Percentiles rank a stretch among this genome's conserved stretches.
Conservation (phyloP, 2,113 vertebrate genomes). For the Dipodomys ordii region DNA sequence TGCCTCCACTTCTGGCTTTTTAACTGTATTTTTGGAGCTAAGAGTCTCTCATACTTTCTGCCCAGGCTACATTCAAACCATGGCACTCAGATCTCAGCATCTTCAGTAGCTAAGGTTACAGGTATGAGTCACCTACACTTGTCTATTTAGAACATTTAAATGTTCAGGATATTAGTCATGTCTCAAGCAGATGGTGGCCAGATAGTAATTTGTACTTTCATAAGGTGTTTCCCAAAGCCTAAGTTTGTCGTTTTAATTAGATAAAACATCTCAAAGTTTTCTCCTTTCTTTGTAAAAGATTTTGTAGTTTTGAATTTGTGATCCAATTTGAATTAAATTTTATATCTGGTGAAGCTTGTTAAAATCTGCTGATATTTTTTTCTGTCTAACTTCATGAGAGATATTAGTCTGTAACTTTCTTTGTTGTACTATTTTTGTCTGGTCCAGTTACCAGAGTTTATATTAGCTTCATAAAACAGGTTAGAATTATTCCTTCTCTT, state of each 20-base stretch:
- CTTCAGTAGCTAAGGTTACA: no score
- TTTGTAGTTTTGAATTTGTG: conserved; percentile 6
- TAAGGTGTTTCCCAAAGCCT: not conserved
- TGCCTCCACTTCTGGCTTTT: no score
- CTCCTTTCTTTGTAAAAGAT: not conserved
- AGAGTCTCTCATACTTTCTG: no score
- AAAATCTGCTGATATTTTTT: not conserved
- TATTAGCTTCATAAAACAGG: not conserved
- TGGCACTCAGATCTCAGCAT: no score
- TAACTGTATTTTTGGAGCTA: no score
- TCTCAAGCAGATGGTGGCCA: not conserved
- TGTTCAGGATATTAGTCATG: not conserved
- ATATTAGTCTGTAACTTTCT: not conserved
- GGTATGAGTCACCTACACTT: no score
- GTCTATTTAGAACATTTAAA: no score
- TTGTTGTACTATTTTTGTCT: not conserved
- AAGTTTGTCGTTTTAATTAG: not conserved
- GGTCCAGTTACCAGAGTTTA: not conserved
- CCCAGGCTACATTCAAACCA: no score
- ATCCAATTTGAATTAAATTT: not conserved
- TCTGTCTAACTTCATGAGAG: not conserved
- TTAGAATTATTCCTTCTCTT: not conserved
- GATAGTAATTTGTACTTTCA: not conserved
- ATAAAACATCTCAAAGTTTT: not conserved
- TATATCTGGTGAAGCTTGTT: not conserved